A percentile compares a stretch with the other conserved stretches of the same genome.
phyloP scores from a whole-genome alignment of 2,797 vertebrate genomes.

The Valencia hispanica region DNA sequence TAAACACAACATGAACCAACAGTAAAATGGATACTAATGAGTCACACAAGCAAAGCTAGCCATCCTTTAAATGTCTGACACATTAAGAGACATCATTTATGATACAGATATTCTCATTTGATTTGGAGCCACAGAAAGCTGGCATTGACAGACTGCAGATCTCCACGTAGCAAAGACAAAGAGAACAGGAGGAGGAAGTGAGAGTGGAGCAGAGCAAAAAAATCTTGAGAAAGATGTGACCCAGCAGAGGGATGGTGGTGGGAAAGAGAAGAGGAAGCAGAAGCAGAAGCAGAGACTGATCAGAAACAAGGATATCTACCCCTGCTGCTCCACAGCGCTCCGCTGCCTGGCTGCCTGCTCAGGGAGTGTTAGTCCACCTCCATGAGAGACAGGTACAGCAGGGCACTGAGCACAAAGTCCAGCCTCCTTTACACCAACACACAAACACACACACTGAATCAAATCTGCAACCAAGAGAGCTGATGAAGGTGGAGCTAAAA shows the following conservation, averaged over 20 bases:
- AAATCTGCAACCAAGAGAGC: constrained; percentile 50
- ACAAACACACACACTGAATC: constrained; percentile 50
- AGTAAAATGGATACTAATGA: constrained; percentile 14
- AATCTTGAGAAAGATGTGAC: constrained; percentile 33
- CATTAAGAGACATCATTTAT: not conserved
- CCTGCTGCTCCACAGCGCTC: constrained; percentile 69
- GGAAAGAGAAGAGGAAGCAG: constrained; percentile 60
- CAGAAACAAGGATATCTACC: constrained; percentile 71
- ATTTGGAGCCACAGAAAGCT: constrained; percentile 7
- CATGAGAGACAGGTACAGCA: constrained; percentile 82
- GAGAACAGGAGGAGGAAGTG: constrained; percentile 42
- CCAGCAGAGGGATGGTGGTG: constrained; percentile 39
- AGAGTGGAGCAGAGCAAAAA: constrained; percentile 45
- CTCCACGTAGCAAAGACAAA: constrained; percentile 9
- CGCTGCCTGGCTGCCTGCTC: constrained; percentile 70
- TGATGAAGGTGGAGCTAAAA: constrained; percentile 67
- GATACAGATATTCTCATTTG: not conserved
- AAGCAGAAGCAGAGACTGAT: constrained; percentile 60
- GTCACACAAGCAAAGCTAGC: constrained; percentile 22
- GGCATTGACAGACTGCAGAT: constrained; percentile 4
- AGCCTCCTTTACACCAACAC: constrained; percentile 63
- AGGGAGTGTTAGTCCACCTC: constrained; percentile 76
- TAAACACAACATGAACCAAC: constrained; percentile 22
- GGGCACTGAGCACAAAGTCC: constrained; percentile 72
- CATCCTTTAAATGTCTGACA: constrained; percentile 8